Evolutionary conservation across 2,113 vertebrate species (phyloP).

Genomic region (Oryzias javanicus): DNA sequence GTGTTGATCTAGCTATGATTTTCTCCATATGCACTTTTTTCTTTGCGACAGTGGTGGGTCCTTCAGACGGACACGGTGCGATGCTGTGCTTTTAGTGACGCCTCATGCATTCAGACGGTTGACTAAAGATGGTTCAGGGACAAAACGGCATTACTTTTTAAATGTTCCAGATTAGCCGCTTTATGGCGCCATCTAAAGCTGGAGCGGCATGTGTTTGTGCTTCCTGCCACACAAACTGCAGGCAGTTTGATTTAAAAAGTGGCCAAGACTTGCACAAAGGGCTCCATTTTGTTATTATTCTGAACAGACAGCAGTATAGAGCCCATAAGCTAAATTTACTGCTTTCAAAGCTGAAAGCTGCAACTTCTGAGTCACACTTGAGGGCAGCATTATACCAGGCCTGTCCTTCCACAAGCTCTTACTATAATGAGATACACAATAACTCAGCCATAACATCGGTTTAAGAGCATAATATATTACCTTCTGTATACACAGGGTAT

Average conservation of each 20-base stretch:
- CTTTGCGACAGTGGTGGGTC: not conserved
- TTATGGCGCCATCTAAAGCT: too few relatives aligned
- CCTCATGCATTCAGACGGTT: not conserved
- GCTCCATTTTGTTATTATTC: conserved; percentile 33
- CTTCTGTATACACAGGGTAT: conserved; percentile 6
- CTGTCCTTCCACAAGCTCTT: conserved; percentile 27
- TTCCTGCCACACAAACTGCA: not conserved
- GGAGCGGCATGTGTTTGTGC: too few relatives aligned
- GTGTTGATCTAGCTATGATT: not conserved
- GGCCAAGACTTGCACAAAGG: conserved; percentile 14
- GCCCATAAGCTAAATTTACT: conserved; percentile 26
- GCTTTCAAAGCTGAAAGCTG: conserved; percentile 28
- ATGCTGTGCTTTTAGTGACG: not conserved
- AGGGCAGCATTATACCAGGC: conserved; percentile 62
- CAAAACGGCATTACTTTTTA: too few relatives aligned
- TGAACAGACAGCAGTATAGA: conserved; percentile 18
- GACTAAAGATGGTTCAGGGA: not conserved
- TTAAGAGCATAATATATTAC: conserved; percentile 35
- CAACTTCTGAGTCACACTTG: conserved; percentile 58
- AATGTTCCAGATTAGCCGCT: too few relatives aligned
- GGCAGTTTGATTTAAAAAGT: conserved; percentile 10
- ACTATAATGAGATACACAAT: conserved; percentile 36
- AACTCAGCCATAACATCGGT: conserved; percentile 33
- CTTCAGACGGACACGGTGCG: not conserved
- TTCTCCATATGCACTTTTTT: not conserved